These are phyloP conservation scores for Remorina albescens DNA, from an alignment of 2,797 vertebrate species.

Conservation along the genomic window DNA sequence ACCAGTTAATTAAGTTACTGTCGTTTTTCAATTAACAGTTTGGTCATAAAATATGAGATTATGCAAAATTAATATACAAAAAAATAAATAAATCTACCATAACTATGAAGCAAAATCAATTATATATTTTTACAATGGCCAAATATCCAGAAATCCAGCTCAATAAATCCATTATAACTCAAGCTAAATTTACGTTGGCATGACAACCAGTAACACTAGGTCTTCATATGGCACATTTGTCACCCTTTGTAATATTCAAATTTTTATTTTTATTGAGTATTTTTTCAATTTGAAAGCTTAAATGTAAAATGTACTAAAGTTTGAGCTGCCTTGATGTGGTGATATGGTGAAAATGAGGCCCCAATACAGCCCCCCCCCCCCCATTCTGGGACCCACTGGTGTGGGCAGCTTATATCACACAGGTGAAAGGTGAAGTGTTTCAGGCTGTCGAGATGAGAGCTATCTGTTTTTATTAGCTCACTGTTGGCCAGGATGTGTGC, in stretches of 20 bases:
- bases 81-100: too few relatives aligned
- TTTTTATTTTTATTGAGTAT: neutral
- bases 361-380: neutral
- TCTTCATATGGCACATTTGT: neutral
- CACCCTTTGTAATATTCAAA: neutral
- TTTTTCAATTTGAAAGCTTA: neutral
- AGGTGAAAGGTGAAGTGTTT: constrained; percentile 26
- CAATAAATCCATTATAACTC: neutral
- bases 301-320: neutral
- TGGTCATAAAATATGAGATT: too few relatives aligned
- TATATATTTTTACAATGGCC: too few relatives aligned
- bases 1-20: too few relatives aligned
- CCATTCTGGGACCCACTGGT: neutral
- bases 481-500: constrained; percentile 11
- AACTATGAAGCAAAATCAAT: too few relatives aligned
- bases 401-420: constrained; percentile 46
- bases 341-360: neutral
- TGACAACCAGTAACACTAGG: constrained; percentile 20
- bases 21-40: too few relatives aligned
- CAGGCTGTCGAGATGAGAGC: constrained; percentile 43
- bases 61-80: too few relatives aligned
- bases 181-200: constrained; percentile 8
- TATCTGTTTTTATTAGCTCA: constrained; percentile 35
- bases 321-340: too few relatives aligned
- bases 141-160: neutral